Conservation (phyloP, 2,797 vertebrate genomes). For the Triplophysa yarkandensis region DNA sequence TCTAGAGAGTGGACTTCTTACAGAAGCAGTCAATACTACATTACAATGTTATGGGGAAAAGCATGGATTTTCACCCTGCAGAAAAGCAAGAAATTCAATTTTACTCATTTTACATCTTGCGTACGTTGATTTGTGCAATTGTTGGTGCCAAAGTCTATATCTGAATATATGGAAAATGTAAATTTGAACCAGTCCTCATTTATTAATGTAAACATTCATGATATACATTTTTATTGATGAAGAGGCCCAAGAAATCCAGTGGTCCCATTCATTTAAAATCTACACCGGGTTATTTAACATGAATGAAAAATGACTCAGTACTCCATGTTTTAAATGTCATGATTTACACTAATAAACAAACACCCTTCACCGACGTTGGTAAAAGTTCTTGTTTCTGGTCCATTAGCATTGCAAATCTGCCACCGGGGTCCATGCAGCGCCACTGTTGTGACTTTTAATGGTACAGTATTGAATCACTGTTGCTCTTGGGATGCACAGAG, state of each 20-base stretch:
- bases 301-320: background rate
- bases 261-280: background rate
- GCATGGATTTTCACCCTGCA: slow-evolving; percentile 14
- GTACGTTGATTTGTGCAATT: too few relatives aligned
- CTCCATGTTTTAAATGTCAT: slow-evolving; percentile 1
- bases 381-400: background rate
- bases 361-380: background rate
- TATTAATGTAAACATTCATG: background rate
- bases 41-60: slow-evolving; percentile 12
- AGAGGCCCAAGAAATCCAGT: background rate
- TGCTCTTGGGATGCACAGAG: slow-evolving; percentile 30
- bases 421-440: slow-evolving; percentile 16
- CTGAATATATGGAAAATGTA: background rate
- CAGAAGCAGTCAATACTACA: slow-evolving; percentile 8
- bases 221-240: background rate
- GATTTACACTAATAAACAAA: slow-evolving; percentile 3
- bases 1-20: background rate
- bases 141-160: too few relatives aligned
- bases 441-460: slow-evolving; percentile 21
- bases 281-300: background rate
- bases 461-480: slow-evolving; percentile 35
- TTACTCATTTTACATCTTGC: background rate
- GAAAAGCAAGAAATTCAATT: slow-evolving; percentile 9
- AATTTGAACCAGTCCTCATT: background rate
- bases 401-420: slow-evolving; percentile 35